Base-by-base conservation (phyloP, 2,797 vertebrate genomes). In the Bothrops alternatus region DNA sequence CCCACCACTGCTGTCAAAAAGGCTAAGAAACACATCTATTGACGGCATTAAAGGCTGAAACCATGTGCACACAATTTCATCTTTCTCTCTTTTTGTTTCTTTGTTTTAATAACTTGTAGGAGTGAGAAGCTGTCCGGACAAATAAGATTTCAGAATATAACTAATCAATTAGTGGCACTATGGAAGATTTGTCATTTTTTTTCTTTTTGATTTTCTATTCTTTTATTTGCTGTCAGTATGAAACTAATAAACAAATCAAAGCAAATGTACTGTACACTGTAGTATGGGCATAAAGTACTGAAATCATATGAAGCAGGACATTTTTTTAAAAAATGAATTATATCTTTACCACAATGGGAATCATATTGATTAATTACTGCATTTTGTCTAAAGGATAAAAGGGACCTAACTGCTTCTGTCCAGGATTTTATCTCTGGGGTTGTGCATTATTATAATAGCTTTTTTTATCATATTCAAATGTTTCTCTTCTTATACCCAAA, bases 11-110 rank as follows among this genome's bases (percentile, higher is more conserved):
- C 93, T 92, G 18, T 89, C 88, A 96, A 92, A 47, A 96, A 89
- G 96, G 91, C 94, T 92, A 53, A 50, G 86, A 94, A 96, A 94
- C 87, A 95, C 94, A 92, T 94, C 63, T 2, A 94, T 82, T 95
- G 57, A 95, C 94, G 93, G 63, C 61, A 94, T 88, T 88, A 94
- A 95, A 93, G 63, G 89, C 1, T 91, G 32, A 94, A 95, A 73
- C n/a, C 82, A 55, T 16, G 2, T 50, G 11, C 18, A 60, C 78
- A 13, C 58, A 60, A 18, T 73, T 8, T 18, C 26, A 47, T n/a
- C 25, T 53, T 53, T 50, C 25, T 7, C 42, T 61, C 55, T 28
- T 58, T 65, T 61, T 61, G 86, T 55, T 8, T 42, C 20, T 63
- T 57, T 82, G 65, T 85, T 86, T 42, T n/a, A 32, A 87, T 53